phyloP scores from a whole-genome alignment of 2,888 invertebrate species.

The Podabrus alpinus region DNA sequence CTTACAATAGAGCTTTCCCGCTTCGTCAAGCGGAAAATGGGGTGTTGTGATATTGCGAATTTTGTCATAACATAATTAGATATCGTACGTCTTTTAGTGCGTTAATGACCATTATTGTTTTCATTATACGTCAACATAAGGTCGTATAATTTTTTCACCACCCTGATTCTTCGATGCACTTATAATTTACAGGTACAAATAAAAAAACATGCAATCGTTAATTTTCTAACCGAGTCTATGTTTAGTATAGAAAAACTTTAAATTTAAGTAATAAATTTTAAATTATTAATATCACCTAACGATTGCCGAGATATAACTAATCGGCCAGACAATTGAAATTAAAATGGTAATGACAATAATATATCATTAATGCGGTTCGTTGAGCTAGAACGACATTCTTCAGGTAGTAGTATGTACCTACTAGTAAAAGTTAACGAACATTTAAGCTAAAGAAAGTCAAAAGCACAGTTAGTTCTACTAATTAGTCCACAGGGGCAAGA shows the following conservation, averaged over 20 bases:
- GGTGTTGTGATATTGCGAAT: background rate
- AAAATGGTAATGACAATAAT: background rate
- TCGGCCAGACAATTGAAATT: background rate
- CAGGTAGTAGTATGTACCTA: background rate
- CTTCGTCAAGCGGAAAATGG: conserved; percentile 6
- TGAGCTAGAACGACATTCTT: background rate
- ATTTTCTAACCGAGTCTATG: background rate
- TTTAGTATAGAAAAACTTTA: background rate
- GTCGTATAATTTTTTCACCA: too few species aligned
- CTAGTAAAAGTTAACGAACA: background rate
- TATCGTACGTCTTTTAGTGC: background rate
- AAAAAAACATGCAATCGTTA: background rate
- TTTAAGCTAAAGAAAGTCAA: background rate
- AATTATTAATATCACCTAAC: background rate
- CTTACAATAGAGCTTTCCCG: conserved; percentile 18
- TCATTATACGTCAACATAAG: too few species aligned
- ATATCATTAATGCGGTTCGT: background rate
- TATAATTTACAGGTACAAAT: too few species aligned
- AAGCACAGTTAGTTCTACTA: conserved; percentile 16
- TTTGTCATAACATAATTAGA: background rate
- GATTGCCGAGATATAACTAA: background rate
- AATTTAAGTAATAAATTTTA: background rate
- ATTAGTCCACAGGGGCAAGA: conserved; percentile 20
- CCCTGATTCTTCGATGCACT: background rate
- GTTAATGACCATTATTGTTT: too few species aligned